Evolutionary conservation across 2,113 vertebrate species (phyloP).

Genomic region (Nothoprocta pentlandii): DNA sequence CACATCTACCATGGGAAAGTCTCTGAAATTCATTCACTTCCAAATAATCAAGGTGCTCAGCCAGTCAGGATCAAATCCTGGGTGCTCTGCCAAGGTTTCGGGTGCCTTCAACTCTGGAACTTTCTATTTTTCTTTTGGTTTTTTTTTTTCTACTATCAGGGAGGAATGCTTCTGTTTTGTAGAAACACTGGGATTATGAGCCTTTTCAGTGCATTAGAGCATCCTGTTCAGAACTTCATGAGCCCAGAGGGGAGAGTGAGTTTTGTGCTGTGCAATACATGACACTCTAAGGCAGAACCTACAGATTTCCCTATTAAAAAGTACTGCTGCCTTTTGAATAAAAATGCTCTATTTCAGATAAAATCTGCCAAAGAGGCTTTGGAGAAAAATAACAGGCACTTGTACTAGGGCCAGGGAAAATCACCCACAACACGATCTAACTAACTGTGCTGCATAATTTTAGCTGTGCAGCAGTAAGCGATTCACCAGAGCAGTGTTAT

Average conservation of each 20-base stretch:
- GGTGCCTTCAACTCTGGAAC: background rate
- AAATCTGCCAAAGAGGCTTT: background rate
- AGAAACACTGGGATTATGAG: background rate
- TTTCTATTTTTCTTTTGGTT: background rate
- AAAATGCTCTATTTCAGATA: background rate
- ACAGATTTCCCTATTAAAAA: background rate
- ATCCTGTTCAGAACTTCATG: accelerated
- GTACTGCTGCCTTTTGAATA: slow-evolving; percentile 1
- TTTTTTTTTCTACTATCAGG: background rate
- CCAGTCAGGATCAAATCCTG: background rate
- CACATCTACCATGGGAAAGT: background rate
- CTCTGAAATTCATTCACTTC: background rate
- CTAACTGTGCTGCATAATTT: too few species aligned
- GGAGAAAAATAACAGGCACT: background rate
- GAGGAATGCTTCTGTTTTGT: background rate
- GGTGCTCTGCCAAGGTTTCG: background rate
- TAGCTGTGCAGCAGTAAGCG: background rate
- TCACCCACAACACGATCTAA: background rate
- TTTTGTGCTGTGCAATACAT: background rate
- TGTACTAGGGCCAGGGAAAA: background rate
- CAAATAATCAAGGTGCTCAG: background rate
- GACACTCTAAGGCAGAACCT: background rate
- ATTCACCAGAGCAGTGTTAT: background rate
- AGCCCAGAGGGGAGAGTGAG: accelerated
- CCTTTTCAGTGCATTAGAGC: background rate